phyloP scores from a whole-genome alignment of 2,113 vertebrate genomes.

The Clarias magur region DNA sequence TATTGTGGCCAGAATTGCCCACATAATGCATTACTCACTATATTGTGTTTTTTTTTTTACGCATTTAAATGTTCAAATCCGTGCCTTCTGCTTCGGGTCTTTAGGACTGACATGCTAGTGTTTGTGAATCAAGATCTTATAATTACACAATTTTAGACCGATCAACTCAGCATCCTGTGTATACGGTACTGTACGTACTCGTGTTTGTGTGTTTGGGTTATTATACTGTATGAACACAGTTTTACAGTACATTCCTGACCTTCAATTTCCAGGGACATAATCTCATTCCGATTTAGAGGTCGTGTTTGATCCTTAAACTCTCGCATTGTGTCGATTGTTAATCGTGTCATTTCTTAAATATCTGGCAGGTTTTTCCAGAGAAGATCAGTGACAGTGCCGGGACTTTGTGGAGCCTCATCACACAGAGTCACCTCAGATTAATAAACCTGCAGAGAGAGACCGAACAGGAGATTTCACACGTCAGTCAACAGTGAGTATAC shows the following conservation, averaged over 20 bases:
- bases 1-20: slow-evolving; percentile 35
- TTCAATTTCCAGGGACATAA: not conserved
- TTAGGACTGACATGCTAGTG: not conserved
- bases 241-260: not conserved
- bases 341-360: not conserved
- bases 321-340: too few species aligned
- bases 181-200: not conserved
- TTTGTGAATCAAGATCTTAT: slow-evolving; percentile 3
- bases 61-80: slow-evolving; percentile 10
- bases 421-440: slow-evolving; percentile 58
- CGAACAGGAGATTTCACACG: slow-evolving; percentile 64
- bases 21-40: slow-evolving; percentile 41
- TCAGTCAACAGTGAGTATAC: slow-evolving; percentile 61
- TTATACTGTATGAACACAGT: not conserved
- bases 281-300: not conserved
- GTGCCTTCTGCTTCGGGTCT: slow-evolving; percentile 10
- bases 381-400: not conserved
- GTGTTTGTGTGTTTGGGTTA: not conserved
- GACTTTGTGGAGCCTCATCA: slow-evolving; percentile 55
- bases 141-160: not conserved
- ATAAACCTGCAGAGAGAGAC: slow-evolving; percentile 64
- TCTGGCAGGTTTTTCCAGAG: slow-evolving; percentile 40
- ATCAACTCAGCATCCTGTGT: not conserved
- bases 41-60: slow-evolving; percentile 39
- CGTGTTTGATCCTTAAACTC: too few species aligned